These are phyloP conservation scores for Xanthorhoe designata DNA, from an alignment of 2,888 invertebrate genomes.

Conservation along the genomic window DNA sequence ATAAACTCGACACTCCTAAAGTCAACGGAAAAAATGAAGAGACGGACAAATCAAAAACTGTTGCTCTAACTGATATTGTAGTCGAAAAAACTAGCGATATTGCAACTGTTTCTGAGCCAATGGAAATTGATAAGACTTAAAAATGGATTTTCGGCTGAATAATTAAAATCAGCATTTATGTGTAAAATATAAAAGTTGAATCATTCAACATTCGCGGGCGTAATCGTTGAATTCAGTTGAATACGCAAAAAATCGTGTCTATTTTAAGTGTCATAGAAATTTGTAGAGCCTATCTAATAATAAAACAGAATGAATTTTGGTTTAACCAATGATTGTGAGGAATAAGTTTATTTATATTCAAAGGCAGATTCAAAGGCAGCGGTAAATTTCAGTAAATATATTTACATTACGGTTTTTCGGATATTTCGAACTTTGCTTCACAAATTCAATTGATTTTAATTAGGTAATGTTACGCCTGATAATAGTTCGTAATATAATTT, in stretches of 20 bases:
- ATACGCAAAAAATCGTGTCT: not conserved
- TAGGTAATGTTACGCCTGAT: not conserved
- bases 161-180: not conserved
- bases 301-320: not conserved
- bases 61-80: slow-evolving; percentile 1
- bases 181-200: not conserved
- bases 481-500: not conserved
- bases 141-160: slow-evolving; percentile 1
- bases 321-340: not conserved
- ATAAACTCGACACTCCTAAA: slow-evolving; percentile 1
- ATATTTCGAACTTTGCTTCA: not conserved
- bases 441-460: not conserved
- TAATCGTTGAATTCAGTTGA: not conserved
- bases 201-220: not conserved
- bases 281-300: not conserved
- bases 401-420: not conserved
- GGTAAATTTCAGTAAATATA: not conserved
- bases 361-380: not conserved
- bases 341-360: not conserved
- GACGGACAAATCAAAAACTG: slow-evolving; percentile 8
- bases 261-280: not conserved
- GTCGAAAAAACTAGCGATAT: not conserved
- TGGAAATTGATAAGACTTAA: slow-evolving; percentile 33
- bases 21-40: not conserved
- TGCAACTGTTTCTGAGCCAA: slow-evolving; percentile 15